These are phyloP conservation scores for Tinea semifulvella DNA, from an alignment of 2,888 invertebrate genomes.

Conservation along the genomic window DNA sequence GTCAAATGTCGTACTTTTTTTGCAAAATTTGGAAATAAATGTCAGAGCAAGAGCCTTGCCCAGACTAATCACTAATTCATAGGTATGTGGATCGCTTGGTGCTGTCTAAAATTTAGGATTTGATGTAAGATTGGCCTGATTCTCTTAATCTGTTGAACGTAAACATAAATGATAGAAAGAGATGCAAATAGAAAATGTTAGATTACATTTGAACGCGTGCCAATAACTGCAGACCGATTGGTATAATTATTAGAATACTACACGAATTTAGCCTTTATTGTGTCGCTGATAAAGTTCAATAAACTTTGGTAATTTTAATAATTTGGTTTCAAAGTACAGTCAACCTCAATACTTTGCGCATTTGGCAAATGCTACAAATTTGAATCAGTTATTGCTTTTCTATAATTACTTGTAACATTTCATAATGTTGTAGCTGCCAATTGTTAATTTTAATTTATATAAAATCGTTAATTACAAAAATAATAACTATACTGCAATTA, in stretches of 20 bases:
- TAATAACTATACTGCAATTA: no score
- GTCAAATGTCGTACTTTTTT: no score
- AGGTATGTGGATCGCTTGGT: no score
- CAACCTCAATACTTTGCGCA: constrained; percentile 1
- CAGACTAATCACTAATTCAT: neutral
- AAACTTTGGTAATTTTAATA: no score
- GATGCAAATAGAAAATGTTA: neutral
- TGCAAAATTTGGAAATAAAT: no score
- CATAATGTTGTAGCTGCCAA: no score
- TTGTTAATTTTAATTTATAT: no score
- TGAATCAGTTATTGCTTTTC: neutral
- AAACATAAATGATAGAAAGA: neutral
- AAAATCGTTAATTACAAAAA: no score
- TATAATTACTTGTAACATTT: neutral
- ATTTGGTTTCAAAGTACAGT: neutral
- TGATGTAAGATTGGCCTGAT: neutral
- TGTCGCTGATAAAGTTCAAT: neutral
- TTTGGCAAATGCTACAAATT: constrained; percentile 1
- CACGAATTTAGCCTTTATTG: neutral
- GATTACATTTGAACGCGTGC: neutral
- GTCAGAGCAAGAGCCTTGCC: no score
- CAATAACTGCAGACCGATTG: neutral
- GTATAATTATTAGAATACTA: neutral
- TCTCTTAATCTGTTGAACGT: neutral
- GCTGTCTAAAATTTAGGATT: no score